A percentile compares a stretch with the other conserved stretches of the same genome.
Conservation (phyloP, 2,797 vertebrate species). For the Pantherophis alleghaniensis region DNA sequence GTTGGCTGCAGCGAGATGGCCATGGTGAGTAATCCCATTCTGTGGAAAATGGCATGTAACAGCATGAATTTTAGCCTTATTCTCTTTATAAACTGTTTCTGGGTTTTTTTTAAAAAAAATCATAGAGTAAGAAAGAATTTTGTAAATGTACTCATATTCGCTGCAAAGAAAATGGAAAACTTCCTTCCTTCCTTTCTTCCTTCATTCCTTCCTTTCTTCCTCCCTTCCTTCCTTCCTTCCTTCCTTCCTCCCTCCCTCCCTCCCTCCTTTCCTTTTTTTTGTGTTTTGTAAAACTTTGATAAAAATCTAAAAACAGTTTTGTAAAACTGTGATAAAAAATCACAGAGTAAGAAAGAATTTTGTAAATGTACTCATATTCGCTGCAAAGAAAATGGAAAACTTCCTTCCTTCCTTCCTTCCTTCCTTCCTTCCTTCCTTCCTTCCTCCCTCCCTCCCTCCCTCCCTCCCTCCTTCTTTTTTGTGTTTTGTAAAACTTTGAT, state of each 20-base stretch:
- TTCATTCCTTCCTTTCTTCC: no score
- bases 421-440: no score
- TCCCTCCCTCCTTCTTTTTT: not conserved
- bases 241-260: no score
- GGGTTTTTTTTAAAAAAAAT: not conserved
- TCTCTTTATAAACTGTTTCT: not conserved
- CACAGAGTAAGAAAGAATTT: not conserved
- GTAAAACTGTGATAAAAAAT: not conserved
- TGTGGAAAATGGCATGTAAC: not conserved
- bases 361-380: not conserved
- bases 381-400: not conserved
- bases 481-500: not conserved
- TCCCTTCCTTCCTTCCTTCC: no score
- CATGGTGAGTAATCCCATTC: not conserved
- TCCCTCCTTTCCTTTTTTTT: no score
- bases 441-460: not conserved
- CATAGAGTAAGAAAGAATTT: not conserved
- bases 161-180: not conserved
- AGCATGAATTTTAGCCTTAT: not conserved
- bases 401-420: not conserved
- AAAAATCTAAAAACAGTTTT: no score
- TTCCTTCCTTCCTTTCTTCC: not conserved
- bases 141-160: not conserved
- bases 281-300: no score
- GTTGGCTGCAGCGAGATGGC: not conserved